Base-by-base conservation (phyloP, 2,113 vertebrate genomes). In the Syrrhaptes paradoxus region DNA sequence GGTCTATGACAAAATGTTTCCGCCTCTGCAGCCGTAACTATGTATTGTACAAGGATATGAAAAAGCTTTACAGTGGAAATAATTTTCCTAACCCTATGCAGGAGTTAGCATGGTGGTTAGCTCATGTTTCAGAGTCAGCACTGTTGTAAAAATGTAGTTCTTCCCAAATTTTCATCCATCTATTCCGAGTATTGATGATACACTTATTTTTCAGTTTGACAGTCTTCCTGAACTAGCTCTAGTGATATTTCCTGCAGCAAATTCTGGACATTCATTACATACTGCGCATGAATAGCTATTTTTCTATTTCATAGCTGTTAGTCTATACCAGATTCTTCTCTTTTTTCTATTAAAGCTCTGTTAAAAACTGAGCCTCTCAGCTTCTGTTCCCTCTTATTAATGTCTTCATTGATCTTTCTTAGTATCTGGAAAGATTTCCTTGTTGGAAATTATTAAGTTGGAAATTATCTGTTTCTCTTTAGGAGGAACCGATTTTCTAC, bases 341-440 rank as follows among this genome's bases (percentile, higher is more conserved):
- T 68, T 85, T 66, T 63, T 49, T 66, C 2, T 70, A 16, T 54
- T 46, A 68, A 81, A 85, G 25, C 13, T 72, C 5, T 45, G 68
- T 68, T 46, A 62, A 89, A 95, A 93, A 49, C 32, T 82, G 28
- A 93, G 6, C 20, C 7, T 89, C 38, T 83, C 51, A 29, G 28
- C 25, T 94, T 91, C 55, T 93, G 59, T 88, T 94, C 38, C 29
- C 13, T 93, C 62, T 68, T 89, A 38, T 66, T 91, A 92, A 85
- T 51, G 22, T 85, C 54, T 82, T 76, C 58, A 66, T 25, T 95
- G 87, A 79, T 89, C 73, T 94, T 94, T 63, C 41, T 87, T 45
- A 54, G 49, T 34, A 70, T 51, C 25, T 87, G 41, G 22, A 57
- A 95, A 68, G 54, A 85, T 82, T 82, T 89, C 28, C 32, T 62